Percentiles rank a stretch among this genome's conserved stretches.
These are phyloP conservation scores for Tauraco hartlaubi DNA, from an alignment of 2,797 vertebrate genomes.

Conservation along the genomic window DNA sequence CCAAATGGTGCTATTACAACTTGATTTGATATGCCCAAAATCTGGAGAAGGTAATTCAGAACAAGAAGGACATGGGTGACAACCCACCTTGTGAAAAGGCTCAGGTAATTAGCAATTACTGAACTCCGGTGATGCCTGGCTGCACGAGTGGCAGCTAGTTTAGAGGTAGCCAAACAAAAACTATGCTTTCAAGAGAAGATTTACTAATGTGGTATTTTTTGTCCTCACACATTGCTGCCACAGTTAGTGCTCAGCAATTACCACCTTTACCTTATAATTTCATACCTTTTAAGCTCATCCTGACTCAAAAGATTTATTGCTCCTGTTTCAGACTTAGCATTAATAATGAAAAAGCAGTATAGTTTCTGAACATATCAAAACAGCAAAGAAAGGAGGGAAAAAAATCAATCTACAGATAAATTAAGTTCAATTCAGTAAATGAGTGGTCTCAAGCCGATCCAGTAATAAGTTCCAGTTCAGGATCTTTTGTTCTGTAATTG, in stretches of 20 bases:
- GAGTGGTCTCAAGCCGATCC: background rate
- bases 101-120: background rate
- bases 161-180: background rate
- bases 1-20: background rate
- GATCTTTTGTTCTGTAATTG: conserved; percentile 49
- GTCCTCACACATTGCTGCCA: background rate
- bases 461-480: background rate
- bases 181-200: background rate
- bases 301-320: background rate
- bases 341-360: background rate
- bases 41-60: accelerated
- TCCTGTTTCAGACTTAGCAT: background rate
- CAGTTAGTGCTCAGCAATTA: background rate
- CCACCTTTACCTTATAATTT: background rate
- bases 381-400: background rate
- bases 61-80: background rate
- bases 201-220: background rate
- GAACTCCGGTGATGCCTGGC: background rate
- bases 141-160: background rate
- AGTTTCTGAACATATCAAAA: conserved; percentile 1
- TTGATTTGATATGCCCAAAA: no score
- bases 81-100: background rate
- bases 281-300: background rate
- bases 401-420: conserved; percentile 23
- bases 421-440: conserved; percentile 35